Conservation (phyloP, 1,140 invertebrate genomes). For the Drosophila suzukii region DNA sequence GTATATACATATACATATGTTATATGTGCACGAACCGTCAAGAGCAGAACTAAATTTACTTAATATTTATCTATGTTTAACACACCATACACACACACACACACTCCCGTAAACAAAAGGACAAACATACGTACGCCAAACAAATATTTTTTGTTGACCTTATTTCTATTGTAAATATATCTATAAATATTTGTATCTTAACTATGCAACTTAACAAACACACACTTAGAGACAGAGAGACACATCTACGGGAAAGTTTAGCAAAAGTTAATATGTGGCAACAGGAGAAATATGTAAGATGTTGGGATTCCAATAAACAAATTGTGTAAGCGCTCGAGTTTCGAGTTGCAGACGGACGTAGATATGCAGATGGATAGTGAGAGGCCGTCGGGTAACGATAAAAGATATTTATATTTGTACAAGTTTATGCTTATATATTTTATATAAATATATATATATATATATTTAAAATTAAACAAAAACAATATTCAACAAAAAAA, state of each 20-base stretch:
- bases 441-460: constrained; percentile 68
- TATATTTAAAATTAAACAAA: constrained; percentile 60
- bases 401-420: constrained; percentile 81
- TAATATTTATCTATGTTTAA: constrained; percentile 65
- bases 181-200: constrained; percentile 51
- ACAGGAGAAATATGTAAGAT: constrained; percentile 47
- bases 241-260: constrained; percentile 48
- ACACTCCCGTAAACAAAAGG: constrained; percentile 42
- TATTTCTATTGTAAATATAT: constrained; percentile 76
- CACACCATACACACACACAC: constrained; percentile 36
- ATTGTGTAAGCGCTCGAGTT: constrained; percentile 42
- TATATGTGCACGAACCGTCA: constrained; percentile 42
- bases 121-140: constrained; percentile 51
- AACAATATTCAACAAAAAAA: constrained; percentile 49
- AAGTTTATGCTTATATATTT: constrained; percentile 81
- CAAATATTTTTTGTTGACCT: constrained; percentile 69
- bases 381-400: constrained; percentile 58
- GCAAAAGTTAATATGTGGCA: constrained; percentile 60
- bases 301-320: constrained; percentile 54
- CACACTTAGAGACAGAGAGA: constrained; percentile 21
- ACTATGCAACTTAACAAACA: constrained; percentile 54
- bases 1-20: constrained; percentile 36
- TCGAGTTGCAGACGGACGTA: constrained; percentile 34
- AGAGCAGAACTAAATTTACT: constrained; percentile 63
- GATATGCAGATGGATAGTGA: constrained; percentile 36